A percentile compares a stretch with the other conserved stretches of the same genome.
Conservation (phyloP, 2,888 invertebrate genomes). For the Euclidia mi region DNA sequence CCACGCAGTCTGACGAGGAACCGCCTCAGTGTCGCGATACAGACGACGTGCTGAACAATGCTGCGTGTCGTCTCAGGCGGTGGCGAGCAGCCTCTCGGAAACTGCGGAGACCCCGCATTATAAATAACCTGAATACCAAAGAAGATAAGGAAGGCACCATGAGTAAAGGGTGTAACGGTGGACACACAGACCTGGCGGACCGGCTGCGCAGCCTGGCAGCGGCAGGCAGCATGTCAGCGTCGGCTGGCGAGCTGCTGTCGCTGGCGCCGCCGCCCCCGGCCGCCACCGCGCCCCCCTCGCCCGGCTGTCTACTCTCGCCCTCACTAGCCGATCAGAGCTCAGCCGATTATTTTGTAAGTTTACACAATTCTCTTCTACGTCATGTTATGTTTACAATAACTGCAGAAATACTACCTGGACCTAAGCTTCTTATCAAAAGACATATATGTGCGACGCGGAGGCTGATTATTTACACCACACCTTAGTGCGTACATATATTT, state of each 20-base stretch:
- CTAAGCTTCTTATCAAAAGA: constrained; percentile 46
- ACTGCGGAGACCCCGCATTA: constrained; percentile 83
- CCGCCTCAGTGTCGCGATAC: constrained; percentile 71
- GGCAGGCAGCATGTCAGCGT: constrained; percentile 84
- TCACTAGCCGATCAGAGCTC: constrained; percentile 84
- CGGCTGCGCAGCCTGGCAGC: constrained; percentile 83
- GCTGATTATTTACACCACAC: constrained; percentile 53
- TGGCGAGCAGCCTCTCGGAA: constrained; percentile 88
- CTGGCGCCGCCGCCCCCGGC: constrained; percentile 85
- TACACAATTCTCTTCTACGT: constrained; percentile 14
- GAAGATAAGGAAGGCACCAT: constrained; percentile 69
- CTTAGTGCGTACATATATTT: constrained; percentile 40
- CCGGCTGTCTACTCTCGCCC: constrained; percentile 82
- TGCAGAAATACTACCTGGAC: constrained; percentile 31
- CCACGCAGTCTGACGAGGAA: constrained; percentile 76
- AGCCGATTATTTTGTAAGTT: constrained; percentile 84
- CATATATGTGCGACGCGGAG: constrained; percentile 28
- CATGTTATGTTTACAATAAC: constrained; percentile 23
- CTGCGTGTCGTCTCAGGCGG: constrained; percentile 84
- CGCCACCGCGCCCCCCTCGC: constrained; percentile 87
- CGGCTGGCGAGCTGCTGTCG: constrained; percentile 82
- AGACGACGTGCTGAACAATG: constrained; percentile 81
- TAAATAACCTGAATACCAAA: constrained; percentile 82
- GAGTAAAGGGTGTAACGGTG: constrained; percentile 64
- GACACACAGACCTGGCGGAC: constrained; percentile 85